Evolutionary conservation across 2,888 invertebrate genomes (phyloP), one percentile per base, ranked within the genome.

Genomic region (Aelia acuminata): DNA sequence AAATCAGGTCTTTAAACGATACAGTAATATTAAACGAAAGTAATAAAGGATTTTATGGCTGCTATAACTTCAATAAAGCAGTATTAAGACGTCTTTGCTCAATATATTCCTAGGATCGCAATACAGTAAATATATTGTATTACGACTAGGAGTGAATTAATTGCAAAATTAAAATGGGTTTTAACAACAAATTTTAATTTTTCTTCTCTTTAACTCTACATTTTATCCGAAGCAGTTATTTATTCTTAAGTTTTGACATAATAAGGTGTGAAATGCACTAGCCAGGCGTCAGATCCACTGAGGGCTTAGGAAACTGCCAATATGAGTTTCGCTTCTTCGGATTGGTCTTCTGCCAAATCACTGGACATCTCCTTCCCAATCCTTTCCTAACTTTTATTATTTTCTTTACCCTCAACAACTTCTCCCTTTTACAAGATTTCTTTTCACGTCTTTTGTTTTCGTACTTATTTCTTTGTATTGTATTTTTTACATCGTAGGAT

Each of bases 311-410:
- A 11, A 49, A 49, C 85, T 85, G 85, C 85, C 85, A 85, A 85
- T 85, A 35, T 50, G 50, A 31, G 85, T 49, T 85, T 50, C 13
- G 48, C 49, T 85, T 85, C 85, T 85, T 85, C 50, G 35, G 26
- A 85, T 85, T 85, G 85, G 85, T 85, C 85, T 49, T 35, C 85
- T 85, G 85, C 85, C 85, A 85, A 85, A 85, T 85, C 85, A 85
- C 48, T 85, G 85, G 48, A 49, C 31, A 31, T 85, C 50, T 20
- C 35, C 35, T 57, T 70, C 35, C 63, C 63, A 35, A 35, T 5
- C 63, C 63, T 35, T 70, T 35, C 20, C 63, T 4, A 70, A 70
- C 63, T 70, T 70, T 70, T 70, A 70, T 70, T 35, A 70, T 70
- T 70, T 70, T 35, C 35, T 70, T 70, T 70, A 35, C 20, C 63